Conservation (phyloP, 2,888 invertebrate species). For the Drosophila paramelanica region DNA sequence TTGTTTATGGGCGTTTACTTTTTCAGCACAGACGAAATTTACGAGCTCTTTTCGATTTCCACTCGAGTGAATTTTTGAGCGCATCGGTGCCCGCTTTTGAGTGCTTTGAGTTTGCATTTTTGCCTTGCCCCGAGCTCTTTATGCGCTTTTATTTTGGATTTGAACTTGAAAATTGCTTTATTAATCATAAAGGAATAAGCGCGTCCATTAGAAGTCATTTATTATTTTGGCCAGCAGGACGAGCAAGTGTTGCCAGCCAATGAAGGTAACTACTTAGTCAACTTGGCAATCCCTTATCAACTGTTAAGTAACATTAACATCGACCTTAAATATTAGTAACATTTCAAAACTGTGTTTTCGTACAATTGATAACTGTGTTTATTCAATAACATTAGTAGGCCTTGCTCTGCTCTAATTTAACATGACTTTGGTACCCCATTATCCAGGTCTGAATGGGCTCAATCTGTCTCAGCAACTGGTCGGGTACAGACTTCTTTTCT, state of each 20-base stretch:
- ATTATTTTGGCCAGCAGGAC: conserved; percentile 39
- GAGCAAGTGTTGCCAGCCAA: conserved; percentile 8
- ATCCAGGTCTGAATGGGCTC: neutral
- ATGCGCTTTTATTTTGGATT: conserved; percentile 56
- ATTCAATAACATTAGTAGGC: neutral
- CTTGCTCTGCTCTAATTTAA: neutral
- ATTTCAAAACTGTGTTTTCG: too few species aligned
- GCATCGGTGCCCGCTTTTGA: conserved; percentile 17
- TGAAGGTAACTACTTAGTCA: conserved; percentile 12
- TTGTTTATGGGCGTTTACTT: conserved; percentile 85
- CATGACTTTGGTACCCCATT: neutral
- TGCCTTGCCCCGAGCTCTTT: conserved; percentile 22
- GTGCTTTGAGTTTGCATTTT: conserved; percentile 18
- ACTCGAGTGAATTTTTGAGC: conserved; percentile 46
- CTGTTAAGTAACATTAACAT: neutral
- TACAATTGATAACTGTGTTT: too few species aligned
- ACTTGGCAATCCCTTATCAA: conserved; percentile 1
- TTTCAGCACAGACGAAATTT: conserved; percentile 66
- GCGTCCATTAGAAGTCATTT: conserved; percentile 68
- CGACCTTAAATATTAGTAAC: neutral
- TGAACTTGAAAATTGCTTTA: conserved; percentile 81
- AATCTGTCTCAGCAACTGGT: neutral
- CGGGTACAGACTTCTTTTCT: neutral
- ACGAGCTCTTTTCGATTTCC: conserved; percentile 67
- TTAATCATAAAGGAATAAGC: conserved; percentile 76